Evolutionary conservation across 2,113 vertebrate genomes (phyloP).

Genomic region (Myotis davidii): DNA sequence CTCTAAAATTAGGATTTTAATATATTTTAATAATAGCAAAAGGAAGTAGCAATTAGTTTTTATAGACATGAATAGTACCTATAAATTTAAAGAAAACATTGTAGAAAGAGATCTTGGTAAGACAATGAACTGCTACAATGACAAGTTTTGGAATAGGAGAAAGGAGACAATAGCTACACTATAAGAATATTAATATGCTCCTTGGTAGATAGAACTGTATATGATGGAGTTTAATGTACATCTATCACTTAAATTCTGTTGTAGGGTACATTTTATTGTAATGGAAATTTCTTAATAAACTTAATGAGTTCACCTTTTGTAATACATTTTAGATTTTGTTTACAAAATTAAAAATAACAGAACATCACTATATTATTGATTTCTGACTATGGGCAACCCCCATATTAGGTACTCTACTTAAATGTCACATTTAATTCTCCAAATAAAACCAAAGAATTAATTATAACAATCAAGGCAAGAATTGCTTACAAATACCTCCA

Average conservation of each 20-base stretch:
- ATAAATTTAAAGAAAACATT: background rate
- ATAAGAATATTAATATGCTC: background rate
- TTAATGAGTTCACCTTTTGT: background rate
- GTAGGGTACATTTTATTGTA: background rate
- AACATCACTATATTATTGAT: background rate
- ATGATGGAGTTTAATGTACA: background rate
- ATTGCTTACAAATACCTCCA: background rate
- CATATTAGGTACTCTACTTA: background rate
- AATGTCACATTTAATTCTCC: background rate
- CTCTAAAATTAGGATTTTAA: background rate
- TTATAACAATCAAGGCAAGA: background rate
- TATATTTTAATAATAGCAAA: background rate
- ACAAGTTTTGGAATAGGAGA: background rate
- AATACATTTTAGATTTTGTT: background rate
- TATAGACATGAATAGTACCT: background rate
- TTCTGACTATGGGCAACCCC: background rate
- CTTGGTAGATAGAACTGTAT: background rate
- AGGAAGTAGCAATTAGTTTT: background rate
- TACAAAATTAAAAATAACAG: background rate
- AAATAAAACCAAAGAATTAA: background rate
- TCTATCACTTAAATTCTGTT: background rate
- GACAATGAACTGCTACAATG: background rate
- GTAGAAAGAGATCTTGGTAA: background rate
- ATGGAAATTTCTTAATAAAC: background rate
- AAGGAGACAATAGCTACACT: background rate